Base-by-base conservation (phyloP, 2,113 vertebrate genomes). In the Canis aureus region DNA sequence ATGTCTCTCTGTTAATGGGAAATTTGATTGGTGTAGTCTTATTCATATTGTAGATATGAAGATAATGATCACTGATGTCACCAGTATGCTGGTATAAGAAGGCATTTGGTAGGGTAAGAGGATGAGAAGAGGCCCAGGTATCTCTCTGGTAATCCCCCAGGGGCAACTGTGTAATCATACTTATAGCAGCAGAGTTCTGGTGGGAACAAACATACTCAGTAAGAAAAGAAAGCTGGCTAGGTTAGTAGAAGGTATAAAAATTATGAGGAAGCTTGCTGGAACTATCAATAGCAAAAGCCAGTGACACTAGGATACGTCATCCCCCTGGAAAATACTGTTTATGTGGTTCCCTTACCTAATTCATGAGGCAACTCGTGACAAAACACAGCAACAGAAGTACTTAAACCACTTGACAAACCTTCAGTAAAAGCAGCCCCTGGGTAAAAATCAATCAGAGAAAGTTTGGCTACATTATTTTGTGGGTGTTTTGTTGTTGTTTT, bases 311-410 rank as follows among this genome's bases (percentile, higher is more conserved):
- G 38, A 69, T 1, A 74, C 22, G 35, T 53, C 9, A 76, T 17
- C n/a, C 62, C 55, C 6, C 25, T n/a, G 57, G 71, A 53, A 91
- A n/a, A 88, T 29, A 83, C 6, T 11, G 3, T 78, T 69, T 76
- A 51, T 22, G 17, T 53, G 16, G 25, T 64, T 83, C n/a, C 76
- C 99, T 99, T 99, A 99, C 99, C 99, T 84, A 99, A 96, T 87
- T 99, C 99, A 79, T 99, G 99, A 95, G 99, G 99, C 91, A 99
- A 98, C 98, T 99, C 99, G 82, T 99, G 99, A 92, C 99, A 99
- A 98, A 99, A 99, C 9, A 99, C 99, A 29, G 99, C 99, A 74
- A 99, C 99, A 35, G 99, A 99, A 4, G 99, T 99, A 95, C 99
- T 99, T 92, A 99, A 99, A 10, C 99, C 99, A 93, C 99, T 99